Percentiles rank a stretch among this genome's conserved stretches.
phyloP scores from a whole-genome alignment of 2,888 invertebrate genomes.

The Diabrotica balteata region DNA sequence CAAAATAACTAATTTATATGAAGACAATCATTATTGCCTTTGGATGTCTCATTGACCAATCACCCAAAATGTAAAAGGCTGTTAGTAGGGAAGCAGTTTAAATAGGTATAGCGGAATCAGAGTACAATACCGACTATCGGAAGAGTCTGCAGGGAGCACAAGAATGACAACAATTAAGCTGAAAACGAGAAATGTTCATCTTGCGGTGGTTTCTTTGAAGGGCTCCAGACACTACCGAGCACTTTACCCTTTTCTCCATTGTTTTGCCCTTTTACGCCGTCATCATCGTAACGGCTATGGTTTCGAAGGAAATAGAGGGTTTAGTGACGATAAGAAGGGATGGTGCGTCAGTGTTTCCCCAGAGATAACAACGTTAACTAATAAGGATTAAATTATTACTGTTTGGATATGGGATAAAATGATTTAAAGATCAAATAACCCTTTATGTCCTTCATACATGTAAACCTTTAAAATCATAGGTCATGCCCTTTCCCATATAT shows the following conservation, averaged over 20 bases:
- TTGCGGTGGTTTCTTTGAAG: not conserved
- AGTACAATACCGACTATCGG: not conserved
- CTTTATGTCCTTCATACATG: not conserved
- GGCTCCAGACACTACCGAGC: not conserved
- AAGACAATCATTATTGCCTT: too few relatives aligned
- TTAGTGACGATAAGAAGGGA: constrained; percentile 1
- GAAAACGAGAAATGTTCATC: not conserved
- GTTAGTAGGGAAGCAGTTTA: not conserved
- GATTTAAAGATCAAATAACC: not conserved
- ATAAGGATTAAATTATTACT: not conserved
- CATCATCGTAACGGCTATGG: not conserved
- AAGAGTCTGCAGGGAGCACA: not conserved
- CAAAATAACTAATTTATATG: too few relatives aligned
- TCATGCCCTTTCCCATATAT: too few relatives aligned
- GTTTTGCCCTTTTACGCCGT: not conserved
- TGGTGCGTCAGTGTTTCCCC: not conserved
- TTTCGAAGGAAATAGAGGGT: not conserved
- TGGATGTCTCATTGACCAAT: not conserved
- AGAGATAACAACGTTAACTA: constrained; percentile 1
- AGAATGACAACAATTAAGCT: constrained; percentile 1
- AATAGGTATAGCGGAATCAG: not conserved
- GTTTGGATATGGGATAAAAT: not conserved
- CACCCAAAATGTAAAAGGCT: not conserved
- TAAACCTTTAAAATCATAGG: too few relatives aligned
- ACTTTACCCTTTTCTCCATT: constrained; percentile 1